Evolutionary conservation across 2,113 vertebrate genomes (phyloP).

Genomic region (Hydropotes inermis): DNA sequence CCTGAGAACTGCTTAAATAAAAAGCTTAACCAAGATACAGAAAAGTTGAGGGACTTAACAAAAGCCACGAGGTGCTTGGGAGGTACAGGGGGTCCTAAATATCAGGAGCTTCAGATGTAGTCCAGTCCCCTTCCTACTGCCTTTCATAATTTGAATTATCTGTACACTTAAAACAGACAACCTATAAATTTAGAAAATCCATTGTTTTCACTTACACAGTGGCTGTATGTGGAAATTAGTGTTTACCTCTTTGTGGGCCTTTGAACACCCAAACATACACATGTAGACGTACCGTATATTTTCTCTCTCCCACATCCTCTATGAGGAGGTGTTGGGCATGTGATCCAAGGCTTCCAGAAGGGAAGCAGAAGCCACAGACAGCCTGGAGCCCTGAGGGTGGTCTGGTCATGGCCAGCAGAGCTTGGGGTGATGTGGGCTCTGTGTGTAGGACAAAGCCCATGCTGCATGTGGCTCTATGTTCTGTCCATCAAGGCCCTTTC

Average conservation of each 20-base stretch:
- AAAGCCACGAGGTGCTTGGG: fast-evolving
- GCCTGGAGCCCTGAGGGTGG: fast-evolving
- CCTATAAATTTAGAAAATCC: no score
- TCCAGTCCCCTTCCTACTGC: background rate
- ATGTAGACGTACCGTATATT: fast-evolving
- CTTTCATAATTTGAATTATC: background rate
- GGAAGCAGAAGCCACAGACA: fast-evolving
- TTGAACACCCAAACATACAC: fast-evolving
- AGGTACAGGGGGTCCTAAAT: fast-evolving
- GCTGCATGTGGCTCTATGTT: fast-evolving
- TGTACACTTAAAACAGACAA: background rate
- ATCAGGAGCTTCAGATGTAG: background rate
- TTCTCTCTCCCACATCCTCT: background rate
- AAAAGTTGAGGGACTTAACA: background rate
- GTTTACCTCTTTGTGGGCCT: no score
- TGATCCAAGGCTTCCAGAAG: background rate
- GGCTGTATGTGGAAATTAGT: background rate
- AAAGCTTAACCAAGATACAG: background rate
- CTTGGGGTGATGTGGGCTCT: background rate
- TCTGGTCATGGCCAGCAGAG: background rate
- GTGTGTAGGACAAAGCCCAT: background rate
- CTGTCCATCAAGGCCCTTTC: fast-evolving
- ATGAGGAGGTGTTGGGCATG: background rate
- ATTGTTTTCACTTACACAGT: background rate
- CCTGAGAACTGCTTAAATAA: background rate